These are phyloP conservation scores for Mustelus asterias DNA, from an alignment of 2,113 vertebrate species.

Conservation along the genomic window DNA sequence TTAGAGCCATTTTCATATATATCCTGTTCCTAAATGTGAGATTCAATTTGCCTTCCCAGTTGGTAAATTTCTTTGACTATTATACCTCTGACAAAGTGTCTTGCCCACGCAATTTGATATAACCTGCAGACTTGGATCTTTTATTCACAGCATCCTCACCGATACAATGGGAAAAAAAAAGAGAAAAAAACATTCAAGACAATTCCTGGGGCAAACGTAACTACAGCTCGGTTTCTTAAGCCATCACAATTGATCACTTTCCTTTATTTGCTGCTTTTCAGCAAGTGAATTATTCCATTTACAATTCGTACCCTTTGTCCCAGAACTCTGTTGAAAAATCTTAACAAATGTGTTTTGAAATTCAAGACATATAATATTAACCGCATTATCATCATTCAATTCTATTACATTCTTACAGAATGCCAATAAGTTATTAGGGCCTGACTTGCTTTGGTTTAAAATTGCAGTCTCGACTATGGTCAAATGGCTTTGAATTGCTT, in stretches of 20 bases:
- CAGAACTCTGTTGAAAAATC: background rate
- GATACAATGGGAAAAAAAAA: background rate
- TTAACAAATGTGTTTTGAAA: background rate
- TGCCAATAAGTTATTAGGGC: background rate
- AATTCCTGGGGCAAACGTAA: background rate
- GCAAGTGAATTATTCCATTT: background rate
- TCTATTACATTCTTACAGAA: background rate
- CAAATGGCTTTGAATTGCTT: constrained; percentile 20
- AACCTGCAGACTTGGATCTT: background rate
- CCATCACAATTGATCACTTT: background rate
- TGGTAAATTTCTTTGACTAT: background rate
- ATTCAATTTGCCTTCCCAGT: background rate
- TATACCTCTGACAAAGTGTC: background rate
- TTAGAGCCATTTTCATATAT: background rate
- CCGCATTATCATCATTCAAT: background rate
- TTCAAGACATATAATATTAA: background rate
- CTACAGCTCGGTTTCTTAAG: background rate
- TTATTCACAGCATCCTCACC: background rate
- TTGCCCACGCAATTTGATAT: background rate
- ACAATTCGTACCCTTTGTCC: background rate
- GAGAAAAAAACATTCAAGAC: background rate
- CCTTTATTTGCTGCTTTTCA: background rate
- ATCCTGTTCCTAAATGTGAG: background rate
- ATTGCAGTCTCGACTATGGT: background rate
- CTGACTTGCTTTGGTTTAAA: background rate